These are phyloP conservation scores for Arvicanthis niloticus DNA, from an alignment of 2,113 vertebrate genomes.

Conservation along the genomic window DNA sequence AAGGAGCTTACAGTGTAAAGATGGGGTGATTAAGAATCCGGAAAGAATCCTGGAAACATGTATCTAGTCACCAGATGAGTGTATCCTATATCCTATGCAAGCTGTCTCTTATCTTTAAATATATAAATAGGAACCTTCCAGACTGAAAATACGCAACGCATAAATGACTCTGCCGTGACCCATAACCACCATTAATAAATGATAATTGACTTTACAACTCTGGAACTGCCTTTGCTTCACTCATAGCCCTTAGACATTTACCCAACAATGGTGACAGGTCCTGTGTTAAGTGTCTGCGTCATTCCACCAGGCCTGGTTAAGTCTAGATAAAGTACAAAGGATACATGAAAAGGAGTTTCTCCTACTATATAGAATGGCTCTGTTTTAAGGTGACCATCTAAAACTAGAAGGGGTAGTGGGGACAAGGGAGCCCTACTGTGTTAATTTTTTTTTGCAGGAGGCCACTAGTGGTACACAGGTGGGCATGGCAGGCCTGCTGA, in stretches of 20 bases:
- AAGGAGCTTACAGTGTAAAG: not conserved
- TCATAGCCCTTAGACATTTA: not conserved
- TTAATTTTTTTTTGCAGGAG: not conserved
- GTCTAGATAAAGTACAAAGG: accelerated
- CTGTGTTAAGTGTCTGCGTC: accelerated
- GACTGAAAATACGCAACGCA: slow-evolving; percentile 59
- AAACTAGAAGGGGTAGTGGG: not conserved
- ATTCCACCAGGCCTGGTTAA: not conserved
- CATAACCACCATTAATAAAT: slow-evolving; percentile 52
- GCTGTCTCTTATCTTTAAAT: slow-evolving; percentile 49
- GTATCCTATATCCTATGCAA: slow-evolving; percentile 14
- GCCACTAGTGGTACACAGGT: not conserved
- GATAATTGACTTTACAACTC: not conserved
- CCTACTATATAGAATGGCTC: accelerated
- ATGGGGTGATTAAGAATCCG: not conserved
- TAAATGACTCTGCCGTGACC: slow-evolving; percentile 49
- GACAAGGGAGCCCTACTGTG: accelerated
- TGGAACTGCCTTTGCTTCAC: slow-evolving; percentile 42
- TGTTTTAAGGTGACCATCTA: not conserved
- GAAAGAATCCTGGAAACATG: not conserved
- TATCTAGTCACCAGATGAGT: not conserved
- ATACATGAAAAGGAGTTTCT: not conserved
- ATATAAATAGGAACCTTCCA: slow-evolving; percentile 31
- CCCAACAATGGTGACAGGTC: not conserved
- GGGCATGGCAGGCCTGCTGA: not conserved